Percentiles rank a stretch among this genome's conserved stretches.
phyloP scores from a whole-genome alignment of 1,140 invertebrate genomes.

The Drosophila carrolli region DNA sequence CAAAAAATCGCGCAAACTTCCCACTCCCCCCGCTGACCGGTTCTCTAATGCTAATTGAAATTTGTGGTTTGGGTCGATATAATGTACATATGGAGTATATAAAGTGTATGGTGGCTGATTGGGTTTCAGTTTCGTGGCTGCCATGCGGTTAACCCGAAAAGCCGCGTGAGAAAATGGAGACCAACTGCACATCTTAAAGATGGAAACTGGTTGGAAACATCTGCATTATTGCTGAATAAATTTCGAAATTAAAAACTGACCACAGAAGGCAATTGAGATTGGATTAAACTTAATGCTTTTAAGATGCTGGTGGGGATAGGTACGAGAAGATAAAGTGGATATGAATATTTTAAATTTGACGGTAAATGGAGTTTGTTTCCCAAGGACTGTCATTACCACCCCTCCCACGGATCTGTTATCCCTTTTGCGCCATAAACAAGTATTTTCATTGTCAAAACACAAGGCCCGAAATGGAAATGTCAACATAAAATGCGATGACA shows the following conservation, averaged over 20 bases:
- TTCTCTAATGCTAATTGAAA: conserved; percentile 68
- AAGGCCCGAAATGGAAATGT: conserved; percentile 41
- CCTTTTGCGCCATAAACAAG: conserved; percentile 57
- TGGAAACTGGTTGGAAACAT: neutral
- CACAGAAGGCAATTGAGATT: neutral
- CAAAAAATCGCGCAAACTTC: conserved; percentile 44
- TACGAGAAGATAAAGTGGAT: neutral
- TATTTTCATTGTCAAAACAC: conserved; percentile 63
- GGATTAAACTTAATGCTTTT: too few relatives aligned
- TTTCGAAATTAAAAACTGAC: neutral
- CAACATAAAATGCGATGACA: conserved; percentile 41
- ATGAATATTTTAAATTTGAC: conserved; percentile 7
- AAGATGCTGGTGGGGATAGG: neutral
- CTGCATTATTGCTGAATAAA: neutral
- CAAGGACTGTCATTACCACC: neutral
- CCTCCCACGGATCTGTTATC: conserved; percentile 3
- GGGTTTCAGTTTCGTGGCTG: conserved; percentile 36
- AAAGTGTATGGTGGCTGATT: conserved; percentile 35
- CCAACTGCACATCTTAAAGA: conserved; percentile 16
- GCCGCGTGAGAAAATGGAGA: conserved; percentile 39
- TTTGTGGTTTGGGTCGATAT: conserved; percentile 50
- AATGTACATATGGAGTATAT: conserved; percentile 1
- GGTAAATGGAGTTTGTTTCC: neutral
- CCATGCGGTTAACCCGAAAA: conserved; percentile 35
- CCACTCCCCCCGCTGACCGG: conserved; percentile 2